Evolutionary conservation across 2,797 vertebrate species (phyloP).

Genomic region (Galago senegalensis): DNA sequence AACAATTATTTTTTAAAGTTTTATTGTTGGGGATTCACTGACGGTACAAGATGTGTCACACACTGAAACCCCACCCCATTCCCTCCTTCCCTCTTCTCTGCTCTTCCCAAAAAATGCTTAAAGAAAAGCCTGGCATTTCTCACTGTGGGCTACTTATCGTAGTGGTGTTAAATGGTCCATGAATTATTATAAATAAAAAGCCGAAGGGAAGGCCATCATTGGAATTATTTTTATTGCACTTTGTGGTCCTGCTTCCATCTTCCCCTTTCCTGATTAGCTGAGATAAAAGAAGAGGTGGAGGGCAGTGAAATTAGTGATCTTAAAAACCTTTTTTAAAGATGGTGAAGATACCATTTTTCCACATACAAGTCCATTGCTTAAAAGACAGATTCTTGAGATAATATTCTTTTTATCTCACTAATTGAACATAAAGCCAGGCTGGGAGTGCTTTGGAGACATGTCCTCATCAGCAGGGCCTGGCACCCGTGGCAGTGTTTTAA

Average conservation of each 20-base stretch:
- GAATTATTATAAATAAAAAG: constrained; percentile 47
- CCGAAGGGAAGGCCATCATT: constrained; percentile 21
- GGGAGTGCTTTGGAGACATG: constrained; percentile 47
- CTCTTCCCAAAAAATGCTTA: not conserved
- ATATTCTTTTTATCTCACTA: constrained; percentile 66
- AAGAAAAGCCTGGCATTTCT: constrained; percentile 4
- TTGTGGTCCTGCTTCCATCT: constrained; percentile 9
- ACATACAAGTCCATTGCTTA: constrained; percentile 38
- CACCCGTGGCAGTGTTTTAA: constrained; percentile 53
- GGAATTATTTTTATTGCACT: constrained; percentile 48
- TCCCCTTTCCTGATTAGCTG: not conserved
- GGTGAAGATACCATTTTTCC: constrained; percentile 13
- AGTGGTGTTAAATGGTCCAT: constrained; percentile 29
- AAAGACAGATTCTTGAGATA: constrained; percentile 58
- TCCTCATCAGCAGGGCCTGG: constrained; percentile 55
- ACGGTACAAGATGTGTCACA: too few species aligned
- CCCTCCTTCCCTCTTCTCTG: too few species aligned
- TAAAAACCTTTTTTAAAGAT: constrained; percentile 40
- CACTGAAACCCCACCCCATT: too few species aligned
- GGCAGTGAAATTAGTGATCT: constrained; percentile 51
- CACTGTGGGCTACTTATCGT: constrained; percentile 50
- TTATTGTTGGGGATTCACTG: too few species aligned
- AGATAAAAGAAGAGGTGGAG: constrained; percentile 46
- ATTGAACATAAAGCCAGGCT: constrained; percentile 61
- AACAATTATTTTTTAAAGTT: not conserved